phyloP scores from a whole-genome alignment of 2,888 invertebrate species.

The Pammene fasciana region DNA sequence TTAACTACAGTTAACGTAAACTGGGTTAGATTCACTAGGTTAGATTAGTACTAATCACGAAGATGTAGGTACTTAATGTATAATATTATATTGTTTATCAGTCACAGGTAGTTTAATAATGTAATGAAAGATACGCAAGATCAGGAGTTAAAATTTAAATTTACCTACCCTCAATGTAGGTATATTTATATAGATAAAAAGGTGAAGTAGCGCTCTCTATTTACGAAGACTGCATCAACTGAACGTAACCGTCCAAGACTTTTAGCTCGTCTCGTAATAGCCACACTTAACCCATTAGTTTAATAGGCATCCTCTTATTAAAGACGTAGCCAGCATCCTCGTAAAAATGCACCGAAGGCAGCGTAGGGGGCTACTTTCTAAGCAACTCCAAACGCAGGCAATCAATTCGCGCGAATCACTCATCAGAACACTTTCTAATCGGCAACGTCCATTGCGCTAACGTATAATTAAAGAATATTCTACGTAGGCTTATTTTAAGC shows the following conservation, averaged over 20 bases:
- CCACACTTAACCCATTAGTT: conserved; percentile 44
- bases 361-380: conserved; percentile 75
- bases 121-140: background rate
- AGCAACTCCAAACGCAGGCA: conserved; percentile 71
- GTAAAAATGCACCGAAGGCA: conserved; percentile 67
- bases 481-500: conserved; percentile 49
- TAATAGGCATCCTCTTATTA: conserved; percentile 70
- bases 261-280: conserved; percentile 41
- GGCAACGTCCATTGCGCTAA: conserved; percentile 65
- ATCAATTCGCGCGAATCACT: conserved; percentile 79
- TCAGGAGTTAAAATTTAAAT: background rate
- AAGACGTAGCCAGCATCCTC: conserved; percentile 59
- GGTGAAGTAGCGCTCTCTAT: background rate
- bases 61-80: no score
- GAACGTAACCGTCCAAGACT: conserved; percentile 19
- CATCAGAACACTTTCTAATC: conserved; percentile 81
- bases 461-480: conserved; percentile 63
- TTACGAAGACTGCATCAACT: background rate
- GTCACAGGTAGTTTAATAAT: background rate
- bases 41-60: conserved; percentile 7
- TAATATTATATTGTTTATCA: no score
- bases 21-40: conserved; percentile 74
- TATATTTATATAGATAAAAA: background rate
- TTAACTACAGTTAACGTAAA: conserved; percentile 75
- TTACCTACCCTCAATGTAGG: no score